Base-by-base conservation (phyloP, 35 echinoderm and acorn worm genomes). In the Acanthaster planci region DNA sequence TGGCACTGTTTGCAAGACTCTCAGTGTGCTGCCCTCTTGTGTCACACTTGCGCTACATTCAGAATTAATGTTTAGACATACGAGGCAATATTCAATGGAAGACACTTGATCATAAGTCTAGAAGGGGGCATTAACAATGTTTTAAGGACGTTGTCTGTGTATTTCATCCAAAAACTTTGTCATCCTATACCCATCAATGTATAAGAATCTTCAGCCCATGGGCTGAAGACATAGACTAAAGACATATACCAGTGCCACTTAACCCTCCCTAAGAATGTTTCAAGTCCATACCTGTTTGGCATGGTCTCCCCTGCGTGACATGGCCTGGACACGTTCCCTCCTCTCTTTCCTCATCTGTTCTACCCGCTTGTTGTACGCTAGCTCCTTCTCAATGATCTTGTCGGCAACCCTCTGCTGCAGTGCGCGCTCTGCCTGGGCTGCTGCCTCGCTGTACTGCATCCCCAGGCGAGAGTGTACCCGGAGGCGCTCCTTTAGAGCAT, bases 341-440 rank as follows among this genome's bases (percentile, higher is more conserved):
- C 64, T 72, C 23, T 29, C 64, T 35, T 26, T 10, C 2, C 1
- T 72, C 64, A 72, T 26, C 29, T 72, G 14, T 34, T 72, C 64
- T 26, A 72, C 64, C 9, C 64, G 26, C 64, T 72, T 72, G 64
- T 72, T 72, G 64, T 31, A 72, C 21, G 64, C 64, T 14, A 29
- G 26, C 0, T 72, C 64, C 30, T 72, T 72, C 29, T 72, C 64
- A 34, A 72, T 72, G 64, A 72, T 72, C 64, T 72, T 72, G 30
- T 72, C 64, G 1, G 64, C 64, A 0, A 72, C 64, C 34, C 19
- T 2, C 64, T 72, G 64, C 23, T 72, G 64, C 23, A 72, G 29
- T 2, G 1, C 30, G 26, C 64, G 64, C 64, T 72, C 64, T 2
- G 64, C 34, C 2, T 26, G 64, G 1, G 64, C 64, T 10, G 64